A percentile compares a stretch with the other conserved stretches of the same genome.
phyloP scores from a whole-genome alignment of 2,113 vertebrate species.

The Scolopax mira region DNA sequence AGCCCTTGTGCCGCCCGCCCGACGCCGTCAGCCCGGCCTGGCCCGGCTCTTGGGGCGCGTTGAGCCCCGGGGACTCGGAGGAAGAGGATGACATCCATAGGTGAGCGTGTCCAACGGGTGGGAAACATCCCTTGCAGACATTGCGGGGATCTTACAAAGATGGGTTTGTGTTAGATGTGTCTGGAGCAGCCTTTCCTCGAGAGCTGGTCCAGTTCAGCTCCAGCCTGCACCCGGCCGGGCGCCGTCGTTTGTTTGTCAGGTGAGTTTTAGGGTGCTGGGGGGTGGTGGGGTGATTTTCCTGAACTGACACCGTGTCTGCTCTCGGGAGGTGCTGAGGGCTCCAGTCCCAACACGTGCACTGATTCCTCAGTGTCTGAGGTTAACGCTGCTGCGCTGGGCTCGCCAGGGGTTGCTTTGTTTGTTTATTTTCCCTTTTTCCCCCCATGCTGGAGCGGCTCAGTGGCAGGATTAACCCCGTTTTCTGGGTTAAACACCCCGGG shows the following conservation, averaged over 20 bases:
- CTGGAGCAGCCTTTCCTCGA: fast-evolving
- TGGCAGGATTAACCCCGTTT: not conserved
- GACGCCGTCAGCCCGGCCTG: not conserved
- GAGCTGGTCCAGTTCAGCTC: fast-evolving
- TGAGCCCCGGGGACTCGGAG: not conserved
- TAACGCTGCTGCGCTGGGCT: fast-evolving
- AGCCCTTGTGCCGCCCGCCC: not conserved
- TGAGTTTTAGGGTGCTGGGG: not conserved
- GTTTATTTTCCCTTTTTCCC: fast-evolving
- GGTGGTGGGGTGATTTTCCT: not conserved
- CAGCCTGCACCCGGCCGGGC: fast-evolving
- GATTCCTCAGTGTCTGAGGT: fast-evolving
- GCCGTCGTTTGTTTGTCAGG: fast-evolving
- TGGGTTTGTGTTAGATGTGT: not conserved
- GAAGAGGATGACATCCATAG: fast-evolving
- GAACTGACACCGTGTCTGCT: not conserved
- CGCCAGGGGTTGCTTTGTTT: fast-evolving
- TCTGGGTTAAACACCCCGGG: not conserved
- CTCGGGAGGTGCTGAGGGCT: fast-evolving
- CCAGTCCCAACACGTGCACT: fast-evolving
- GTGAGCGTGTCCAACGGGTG: fast-evolving
- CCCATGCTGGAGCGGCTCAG: fast-evolving
- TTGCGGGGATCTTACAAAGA: fast-evolving
- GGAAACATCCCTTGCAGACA: fast-evolving
- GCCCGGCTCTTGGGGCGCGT: fast-evolving